These are phyloP conservation scores for Olivierus martensii DNA, from an alignment of 1,140 invertebrate species.

Conservation along the genomic window DNA sequence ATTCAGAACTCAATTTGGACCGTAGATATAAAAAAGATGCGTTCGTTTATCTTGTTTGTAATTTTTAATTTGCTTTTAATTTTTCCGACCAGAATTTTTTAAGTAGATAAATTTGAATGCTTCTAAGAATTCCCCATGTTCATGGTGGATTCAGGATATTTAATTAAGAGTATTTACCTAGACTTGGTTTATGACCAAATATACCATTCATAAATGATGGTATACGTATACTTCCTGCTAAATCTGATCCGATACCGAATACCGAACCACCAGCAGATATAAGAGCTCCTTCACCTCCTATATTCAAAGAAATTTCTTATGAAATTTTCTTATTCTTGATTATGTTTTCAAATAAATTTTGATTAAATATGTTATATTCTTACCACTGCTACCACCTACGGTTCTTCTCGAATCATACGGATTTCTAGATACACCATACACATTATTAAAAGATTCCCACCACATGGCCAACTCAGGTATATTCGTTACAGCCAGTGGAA, in stretches of 20 bases:
- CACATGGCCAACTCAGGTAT: slow-evolving; percentile 68
- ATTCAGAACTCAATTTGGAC: no score
- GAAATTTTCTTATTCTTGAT: no score
- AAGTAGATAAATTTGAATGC: no score
- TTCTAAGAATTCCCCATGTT: no score
- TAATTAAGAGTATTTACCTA: slow-evolving; percentile 5
- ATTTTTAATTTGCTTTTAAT: no score
- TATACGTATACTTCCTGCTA: slow-evolving; percentile 91
- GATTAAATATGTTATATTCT: no score
- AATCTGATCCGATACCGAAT: slow-evolving; percentile 84
- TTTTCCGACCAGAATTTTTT: no score
- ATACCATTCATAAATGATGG: slow-evolving; percentile 88
- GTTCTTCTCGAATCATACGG: slow-evolving; percentile 76
- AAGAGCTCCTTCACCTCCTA: slow-evolving; percentile 34
- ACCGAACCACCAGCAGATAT: slow-evolving; percentile 60
- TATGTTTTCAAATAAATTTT: no score
- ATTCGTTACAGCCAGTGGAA: slow-evolving; percentile 63
- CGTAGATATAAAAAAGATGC: no score
- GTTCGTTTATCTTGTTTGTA: no score
- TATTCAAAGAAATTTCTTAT: no score
- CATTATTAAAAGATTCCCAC: slow-evolving; percentile 75
- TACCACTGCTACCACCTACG: slow-evolving; percentile 45
- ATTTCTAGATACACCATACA: slow-evolving; percentile 74
- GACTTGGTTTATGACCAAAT: slow-evolving; percentile 84
- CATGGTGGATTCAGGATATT: no score